Evolutionary conservation across 2,113 vertebrate species (phyloP).

Genomic region (Perccottus glenii): DNA sequence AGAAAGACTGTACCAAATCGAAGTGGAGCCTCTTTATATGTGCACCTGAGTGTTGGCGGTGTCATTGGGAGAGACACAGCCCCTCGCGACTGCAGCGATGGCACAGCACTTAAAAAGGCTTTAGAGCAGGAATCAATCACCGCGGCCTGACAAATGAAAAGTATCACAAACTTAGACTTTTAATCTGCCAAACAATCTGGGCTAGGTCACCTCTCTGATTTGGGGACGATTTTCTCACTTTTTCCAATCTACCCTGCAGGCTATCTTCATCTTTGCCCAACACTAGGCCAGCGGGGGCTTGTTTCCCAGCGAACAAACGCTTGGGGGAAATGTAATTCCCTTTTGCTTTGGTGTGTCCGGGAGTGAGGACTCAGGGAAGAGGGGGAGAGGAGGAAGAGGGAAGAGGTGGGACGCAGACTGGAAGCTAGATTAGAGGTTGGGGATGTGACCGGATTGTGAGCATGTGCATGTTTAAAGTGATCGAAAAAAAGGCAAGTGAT

Average conservation of each 20-base stretch:
- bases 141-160: constrained; percentile 75
- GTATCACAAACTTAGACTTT: constrained; percentile 78
- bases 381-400: constrained; percentile 17
- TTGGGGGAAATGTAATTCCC: constrained; percentile 73
- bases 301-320: constrained; percentile 54
- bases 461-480: constrained; percentile 63
- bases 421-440: constrained; percentile 52
- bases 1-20: background rate
- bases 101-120: constrained; percentile 56
- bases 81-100: constrained; percentile 32
- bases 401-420: constrained; percentile 16
- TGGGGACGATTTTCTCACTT: constrained; percentile 69
- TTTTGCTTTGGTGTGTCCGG: constrained; percentile 42
- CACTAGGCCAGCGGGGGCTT: constrained; percentile 55
- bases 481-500: constrained; percentile 27
- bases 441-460: constrained; percentile 47
- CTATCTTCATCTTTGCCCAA: constrained; percentile 56
- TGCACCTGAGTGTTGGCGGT: constrained; percentile 20
- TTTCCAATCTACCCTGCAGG: constrained; percentile 69
- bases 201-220: constrained; percentile 72
- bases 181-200: constrained; percentile 75
- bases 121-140: constrained; percentile 72
- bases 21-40: background rate
- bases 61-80: constrained; percentile 34
- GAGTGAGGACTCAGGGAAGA: constrained; percentile 24